Base-by-base conservation (phyloP, 2,888 invertebrate genomes). In the Hirtodrosophila duncani region DNA sequence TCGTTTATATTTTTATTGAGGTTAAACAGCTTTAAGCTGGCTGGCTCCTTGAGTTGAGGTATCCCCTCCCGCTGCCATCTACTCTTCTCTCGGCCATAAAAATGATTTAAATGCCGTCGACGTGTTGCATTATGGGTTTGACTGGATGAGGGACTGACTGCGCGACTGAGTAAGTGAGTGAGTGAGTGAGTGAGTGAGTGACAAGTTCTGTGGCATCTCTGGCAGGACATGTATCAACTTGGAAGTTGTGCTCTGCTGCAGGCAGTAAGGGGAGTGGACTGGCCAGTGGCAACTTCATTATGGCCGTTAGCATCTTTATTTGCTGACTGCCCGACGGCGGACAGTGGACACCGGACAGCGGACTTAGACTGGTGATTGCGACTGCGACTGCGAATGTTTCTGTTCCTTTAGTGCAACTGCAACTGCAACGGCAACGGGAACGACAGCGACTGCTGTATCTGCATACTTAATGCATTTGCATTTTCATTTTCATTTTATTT, bases 391-490 rank as follows among this genome's bases (percentile, higher is more conserved):
- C n/a, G n/a, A n/a, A n/a, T n/a, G n/a, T n/a, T n/a, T n/a, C 27
- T 10, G 27, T 24, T 8, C 4, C 20, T 20, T 20, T 20, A 20
- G 20, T 18, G 9, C 11, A 30, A 38, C 27, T 27, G 14, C 11
- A 27, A 27, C 9, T 23, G 21, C n/a, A 11, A 37, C 24, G 18
- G 34, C 45, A 14, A n/a, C 24, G 44, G 30, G 29, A 51, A 20
- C 17, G 3, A 21, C 11, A 7, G 10, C 18, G 7, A 9, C 14
- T 8, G 63, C 55, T 60, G 60, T 55, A 57, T 55, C 66, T 70
- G 79, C 74, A 74, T 74, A 70, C 79, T 75, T 74, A 74, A 74
- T 74, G 74, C 74, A 70, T 67, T 67, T 66, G 52, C 66, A 65
- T 63, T 64, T 61, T 45, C 57, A 65, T 72, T 78, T 71, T 68